phyloP scores from a whole-genome alignment of 2,113 vertebrate genomes.

The Pimephales promelas region DNA sequence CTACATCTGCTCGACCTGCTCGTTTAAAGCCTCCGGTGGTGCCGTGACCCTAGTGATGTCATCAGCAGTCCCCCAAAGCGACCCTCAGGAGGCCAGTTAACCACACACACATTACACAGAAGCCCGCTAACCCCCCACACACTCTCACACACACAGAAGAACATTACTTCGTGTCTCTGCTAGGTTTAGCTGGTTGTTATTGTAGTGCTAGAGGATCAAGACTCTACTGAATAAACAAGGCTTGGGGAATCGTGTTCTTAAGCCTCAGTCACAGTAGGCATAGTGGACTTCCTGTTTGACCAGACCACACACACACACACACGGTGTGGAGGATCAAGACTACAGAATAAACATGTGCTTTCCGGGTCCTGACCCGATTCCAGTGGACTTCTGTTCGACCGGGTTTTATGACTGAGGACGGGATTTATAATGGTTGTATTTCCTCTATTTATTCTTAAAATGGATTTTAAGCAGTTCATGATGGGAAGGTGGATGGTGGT shows the following conservation, averaged over 20 bases:
- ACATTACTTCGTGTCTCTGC: neutral
- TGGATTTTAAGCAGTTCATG: conserved; percentile 71
- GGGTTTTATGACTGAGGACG: neutral
- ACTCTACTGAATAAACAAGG: neutral
- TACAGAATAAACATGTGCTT: neutral
- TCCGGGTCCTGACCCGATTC: neutral
- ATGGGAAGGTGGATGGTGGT: conserved; percentile 63
- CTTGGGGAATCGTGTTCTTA: neutral
- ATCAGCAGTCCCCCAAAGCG: conserved; percentile 69
- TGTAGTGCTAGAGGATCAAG: neutral
- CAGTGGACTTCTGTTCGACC: neutral
- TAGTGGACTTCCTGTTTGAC: neutral
- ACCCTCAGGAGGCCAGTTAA: conserved; percentile 88
- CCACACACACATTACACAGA: conserved; percentile 67
- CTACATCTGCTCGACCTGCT: conserved; percentile 96
- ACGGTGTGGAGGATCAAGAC: too few species aligned
- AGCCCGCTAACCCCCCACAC: conserved; percentile 81
- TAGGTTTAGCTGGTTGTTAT: neutral
- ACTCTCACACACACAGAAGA: neutral
- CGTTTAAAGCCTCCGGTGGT: conserved; percentile 74
- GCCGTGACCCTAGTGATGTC: conserved; percentile 67
- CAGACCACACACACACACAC: too few species aligned
- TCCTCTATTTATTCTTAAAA: conserved; percentile 82
- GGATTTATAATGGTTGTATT: conserved; percentile 61
- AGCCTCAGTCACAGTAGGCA: neutral